Base-by-base conservation (phyloP, 2,888 invertebrate genomes). In the Meganola albula region DNA sequence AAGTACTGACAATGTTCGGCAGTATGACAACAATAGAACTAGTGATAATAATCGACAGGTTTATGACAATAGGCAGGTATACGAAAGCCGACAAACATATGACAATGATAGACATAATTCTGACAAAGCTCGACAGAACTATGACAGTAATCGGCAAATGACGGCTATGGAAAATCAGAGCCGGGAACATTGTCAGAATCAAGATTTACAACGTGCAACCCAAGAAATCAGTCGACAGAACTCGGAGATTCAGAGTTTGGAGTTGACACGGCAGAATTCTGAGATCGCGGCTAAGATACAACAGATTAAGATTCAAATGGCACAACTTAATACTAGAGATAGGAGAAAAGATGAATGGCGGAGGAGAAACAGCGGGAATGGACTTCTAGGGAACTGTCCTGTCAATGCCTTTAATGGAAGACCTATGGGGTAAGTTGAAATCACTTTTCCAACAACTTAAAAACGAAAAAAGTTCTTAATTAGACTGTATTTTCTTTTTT, bases 241-340 rank as follows among this genome's bases (percentile, higher is more conserved):
- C 6, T 16, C 16, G 4, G 16, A 16, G 6, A 16, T 16, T 16
- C n/a, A n/a, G n/a, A n/a, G n/a, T n/a, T n/a, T 7, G 2, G 6
- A 3, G 0, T 1, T 20, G 0, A 30, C 14, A 3, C 13, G 27
- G n/a, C 44, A 45, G 4, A 32, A 42, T 20, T 8, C 36, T 10
- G 82, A 83, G 3, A 71, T 82, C 3, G 68, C 73, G 0, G 53
- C 52, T 0, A 77, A 71, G 14, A 77, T 84, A 28, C 75, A 79
- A 2, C 77, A 82, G 52, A 79, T 83, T 1, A 77, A 74, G 8
- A 65, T 63, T 2, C 75, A 78, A 31, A 74, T 79, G 75, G 62
- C 69, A 0, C 58, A 63, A 1, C 10, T 73, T 35, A 66, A 64
- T 31, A 53, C 62, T 5, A 41, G 59, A 10, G 63, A 64, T 11